Conservation (phyloP, 2,888 invertebrate genomes). For the Drosophila antonietae region DNA sequence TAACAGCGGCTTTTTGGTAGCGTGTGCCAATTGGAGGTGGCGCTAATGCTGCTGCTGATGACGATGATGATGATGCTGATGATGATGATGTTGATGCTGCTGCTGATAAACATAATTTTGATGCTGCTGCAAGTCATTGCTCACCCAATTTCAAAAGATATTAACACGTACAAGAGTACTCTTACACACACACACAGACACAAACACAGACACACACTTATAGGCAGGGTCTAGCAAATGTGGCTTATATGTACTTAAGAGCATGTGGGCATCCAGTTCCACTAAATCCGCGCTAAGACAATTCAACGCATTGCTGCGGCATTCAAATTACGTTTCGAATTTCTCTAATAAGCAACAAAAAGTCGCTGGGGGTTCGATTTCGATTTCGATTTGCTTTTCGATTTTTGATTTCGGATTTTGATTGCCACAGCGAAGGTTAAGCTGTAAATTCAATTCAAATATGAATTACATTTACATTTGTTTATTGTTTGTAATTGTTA, state of each 20-base stretch:
- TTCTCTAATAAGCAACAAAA: conserved; percentile 69
- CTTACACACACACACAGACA: conserved; percentile 5
- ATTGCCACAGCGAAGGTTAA: conserved; percentile 65
- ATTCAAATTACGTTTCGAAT: conserved; percentile 71
- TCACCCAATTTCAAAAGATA: conserved; percentile 76
- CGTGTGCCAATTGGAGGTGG: conserved; percentile 68
- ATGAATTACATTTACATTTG: conserved; percentile 71
- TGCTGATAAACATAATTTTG: conserved; percentile 22
- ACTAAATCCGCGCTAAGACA: conserved; percentile 74
- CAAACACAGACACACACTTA: neutral
- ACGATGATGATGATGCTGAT: neutral
- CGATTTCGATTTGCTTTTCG: conserved; percentile 32
- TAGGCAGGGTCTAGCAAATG: neutral
- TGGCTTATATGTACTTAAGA: conserved; percentile 29
- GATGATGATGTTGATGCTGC: conserved; percentile 17
- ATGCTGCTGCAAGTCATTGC: conserved; percentile 70
- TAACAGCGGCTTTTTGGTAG: conserved; percentile 64
- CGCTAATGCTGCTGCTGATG: conserved; percentile 22
- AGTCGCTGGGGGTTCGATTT: conserved; percentile 18
- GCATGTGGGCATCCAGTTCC: conserved; percentile 25
- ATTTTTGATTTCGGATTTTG: conserved; percentile 49
- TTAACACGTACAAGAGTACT: conserved; percentile 41
- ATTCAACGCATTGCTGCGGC: conserved; percentile 61
- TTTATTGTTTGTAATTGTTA: conserved; percentile 54
- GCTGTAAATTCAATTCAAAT: conserved; percentile 62